Conservation (phyloP, 2,797 vertebrate genomes). For the Argya squamiceps region DNA sequence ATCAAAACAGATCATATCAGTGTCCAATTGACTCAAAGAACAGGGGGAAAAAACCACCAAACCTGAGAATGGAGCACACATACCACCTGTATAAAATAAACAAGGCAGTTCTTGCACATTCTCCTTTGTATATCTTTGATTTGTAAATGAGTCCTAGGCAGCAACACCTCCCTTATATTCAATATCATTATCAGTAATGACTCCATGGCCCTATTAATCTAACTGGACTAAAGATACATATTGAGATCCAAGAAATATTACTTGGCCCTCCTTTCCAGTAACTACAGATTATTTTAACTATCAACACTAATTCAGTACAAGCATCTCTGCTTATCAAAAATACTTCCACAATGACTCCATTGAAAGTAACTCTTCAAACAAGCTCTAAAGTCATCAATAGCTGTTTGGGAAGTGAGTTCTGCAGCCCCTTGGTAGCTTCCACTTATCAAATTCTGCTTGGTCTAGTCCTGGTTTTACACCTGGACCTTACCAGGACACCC, state of each 20-base stretch:
- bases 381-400: neutral
- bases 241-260: neutral
- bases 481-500: neutral
- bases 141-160: neutral
- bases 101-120: neutral
- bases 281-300: neutral
- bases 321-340: neutral
- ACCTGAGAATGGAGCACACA: neutral
- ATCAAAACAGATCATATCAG: neutral
- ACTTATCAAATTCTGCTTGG: neutral
- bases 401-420: neutral
- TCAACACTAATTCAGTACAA: neutral
- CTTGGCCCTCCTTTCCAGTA: neutral
- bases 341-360: neutral
- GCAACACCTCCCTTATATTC: neutral
- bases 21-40: neutral
- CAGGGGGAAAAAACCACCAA: neutral
- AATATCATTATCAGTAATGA: neutral
- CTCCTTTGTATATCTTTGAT: neutral
- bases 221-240: neutral
- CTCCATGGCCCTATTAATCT: neutral
- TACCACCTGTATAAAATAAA: neutral
- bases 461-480: neutral
- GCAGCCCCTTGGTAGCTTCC: neutral
- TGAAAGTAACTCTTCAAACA: neutral